Conservation (phyloP, 2,888 invertebrate species). For the Lochmaea crataegi region DNA sequence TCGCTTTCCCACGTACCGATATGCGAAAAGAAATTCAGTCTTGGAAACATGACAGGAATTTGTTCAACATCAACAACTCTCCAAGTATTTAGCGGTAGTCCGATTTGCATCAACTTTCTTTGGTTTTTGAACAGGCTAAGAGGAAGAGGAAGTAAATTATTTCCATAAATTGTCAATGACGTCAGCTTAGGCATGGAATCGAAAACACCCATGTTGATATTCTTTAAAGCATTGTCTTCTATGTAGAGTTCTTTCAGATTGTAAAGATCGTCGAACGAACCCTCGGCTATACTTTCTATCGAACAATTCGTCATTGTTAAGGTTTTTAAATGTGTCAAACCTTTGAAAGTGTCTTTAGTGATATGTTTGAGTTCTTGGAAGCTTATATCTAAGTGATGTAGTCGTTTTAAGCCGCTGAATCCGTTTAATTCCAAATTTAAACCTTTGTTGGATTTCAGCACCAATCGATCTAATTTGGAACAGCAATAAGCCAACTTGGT, state of each 20-base stretch:
- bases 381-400: conserved; percentile 20
- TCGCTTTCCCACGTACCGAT: conserved; percentile 10
- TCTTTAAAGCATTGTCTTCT: conserved; percentile 24
- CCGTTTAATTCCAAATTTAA: background rate
- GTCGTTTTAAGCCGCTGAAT: conserved; percentile 12
- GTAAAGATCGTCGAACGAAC: conserved; percentile 22
- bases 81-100: conserved; percentile 35
- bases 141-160: conserved; percentile 22
- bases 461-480: conserved; percentile 18
- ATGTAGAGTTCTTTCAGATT: conserved; percentile 30
- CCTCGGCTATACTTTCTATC: conserved; percentile 22
- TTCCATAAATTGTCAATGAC: conserved; percentile 31
- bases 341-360: conserved; percentile 26
- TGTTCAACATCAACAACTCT: conserved; percentile 21
- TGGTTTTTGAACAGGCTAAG: conserved; percentile 29
- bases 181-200: conserved; percentile 23
- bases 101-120: conserved; percentile 26
- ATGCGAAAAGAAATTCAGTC: conserved; percentile 30
- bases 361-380: conserved; percentile 18
- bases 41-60: conserved; percentile 26
- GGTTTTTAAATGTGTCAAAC: conserved; percentile 17
- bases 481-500: conserved; percentile 24
- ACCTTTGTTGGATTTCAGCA: conserved; percentile 19
- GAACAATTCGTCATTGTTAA: conserved; percentile 20
- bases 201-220: conserved; percentile 20